Evolutionary conservation across 2,797 vertebrate species (phyloP).

Genomic region (Euthynnus affinis): DNA sequence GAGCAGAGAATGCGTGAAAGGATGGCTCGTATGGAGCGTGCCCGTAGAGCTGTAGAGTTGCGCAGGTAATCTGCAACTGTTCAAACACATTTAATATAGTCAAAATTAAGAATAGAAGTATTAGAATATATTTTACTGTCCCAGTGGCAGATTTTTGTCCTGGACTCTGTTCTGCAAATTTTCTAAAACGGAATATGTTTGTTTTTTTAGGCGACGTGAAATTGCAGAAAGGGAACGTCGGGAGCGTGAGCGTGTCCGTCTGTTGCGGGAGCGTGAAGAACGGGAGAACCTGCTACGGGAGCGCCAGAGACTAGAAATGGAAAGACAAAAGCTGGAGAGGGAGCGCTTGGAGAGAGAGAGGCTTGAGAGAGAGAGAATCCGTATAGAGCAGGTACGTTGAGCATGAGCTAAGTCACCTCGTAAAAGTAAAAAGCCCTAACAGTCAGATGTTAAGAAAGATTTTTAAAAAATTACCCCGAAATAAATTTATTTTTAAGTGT

Average conservation of each 20-base stretch:
- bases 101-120: neutral
- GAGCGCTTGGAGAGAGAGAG: constrained; percentile 96
- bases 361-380: constrained; percentile 94
- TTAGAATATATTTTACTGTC: neutral
- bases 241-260: constrained; percentile 91
- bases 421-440: neutral
- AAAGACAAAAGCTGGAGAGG: constrained; percentile 94
- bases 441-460: neutral
- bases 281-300: constrained; percentile 93
- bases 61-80: constrained; percentile 87
- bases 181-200: neutral
- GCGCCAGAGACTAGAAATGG: constrained; percentile 94
- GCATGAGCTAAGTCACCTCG: neutral
- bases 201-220: constrained; percentile 89
- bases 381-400: constrained; percentile 94
- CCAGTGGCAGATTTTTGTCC: no score
- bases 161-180: neutral
- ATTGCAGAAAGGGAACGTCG: constrained; percentile 92
- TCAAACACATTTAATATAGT: neutral
- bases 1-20: constrained; percentile 94
- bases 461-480: neutral
- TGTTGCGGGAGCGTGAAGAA: constrained; percentile 93
- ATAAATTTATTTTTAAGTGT: no score
- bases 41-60: constrained; percentile 92
- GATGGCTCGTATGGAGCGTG: constrained; percentile 91